phyloP scores from a whole-genome alignment of 2,113 vertebrate species.

The Daboia siamensis region DNA sequence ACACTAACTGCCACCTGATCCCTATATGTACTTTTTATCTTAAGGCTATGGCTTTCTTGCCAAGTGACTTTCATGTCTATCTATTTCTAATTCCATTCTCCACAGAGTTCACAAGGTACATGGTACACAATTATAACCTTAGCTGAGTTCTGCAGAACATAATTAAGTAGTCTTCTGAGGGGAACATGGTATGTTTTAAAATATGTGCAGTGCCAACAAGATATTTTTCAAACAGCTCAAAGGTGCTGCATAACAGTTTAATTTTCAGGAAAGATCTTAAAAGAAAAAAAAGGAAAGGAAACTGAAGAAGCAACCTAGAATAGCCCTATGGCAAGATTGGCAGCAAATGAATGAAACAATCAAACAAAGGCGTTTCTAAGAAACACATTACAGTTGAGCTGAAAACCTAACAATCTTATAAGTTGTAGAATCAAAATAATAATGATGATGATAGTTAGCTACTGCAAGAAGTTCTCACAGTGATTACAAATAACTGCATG shows the following conservation, averaged over 20 bases:
- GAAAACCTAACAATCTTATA: too few species aligned
- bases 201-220: background rate
- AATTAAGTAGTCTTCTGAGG: constrained; percentile 5
- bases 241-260: background rate
- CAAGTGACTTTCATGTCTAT: background rate
- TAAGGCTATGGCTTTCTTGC: too few species aligned
- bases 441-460: too few species aligned
- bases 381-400: background rate
- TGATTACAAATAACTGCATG: too few species aligned
- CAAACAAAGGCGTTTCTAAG: background rate
- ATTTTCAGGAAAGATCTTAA: constrained; percentile 14
- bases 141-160: background rate
- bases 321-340: too few species aligned
- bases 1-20: background rate
- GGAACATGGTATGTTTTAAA: constrained; percentile 9
- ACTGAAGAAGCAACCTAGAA: background rate
- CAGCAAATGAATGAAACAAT: too few species aligned
- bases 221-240: constrained; percentile 7
- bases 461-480: too few species aligned
- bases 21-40: background rate
- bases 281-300: background rate
- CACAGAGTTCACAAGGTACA: background rate
- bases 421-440: too few species aligned
- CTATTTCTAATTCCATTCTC: constrained; percentile 17
- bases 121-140: constrained; percentile 29